A percentile compares a stretch with the other conserved stretches of the same genome.
These are phyloP conservation scores for Crotalus tigris DNA, from an alignment of 2,113 vertebrate genomes.

Conservation along the genomic window DNA sequence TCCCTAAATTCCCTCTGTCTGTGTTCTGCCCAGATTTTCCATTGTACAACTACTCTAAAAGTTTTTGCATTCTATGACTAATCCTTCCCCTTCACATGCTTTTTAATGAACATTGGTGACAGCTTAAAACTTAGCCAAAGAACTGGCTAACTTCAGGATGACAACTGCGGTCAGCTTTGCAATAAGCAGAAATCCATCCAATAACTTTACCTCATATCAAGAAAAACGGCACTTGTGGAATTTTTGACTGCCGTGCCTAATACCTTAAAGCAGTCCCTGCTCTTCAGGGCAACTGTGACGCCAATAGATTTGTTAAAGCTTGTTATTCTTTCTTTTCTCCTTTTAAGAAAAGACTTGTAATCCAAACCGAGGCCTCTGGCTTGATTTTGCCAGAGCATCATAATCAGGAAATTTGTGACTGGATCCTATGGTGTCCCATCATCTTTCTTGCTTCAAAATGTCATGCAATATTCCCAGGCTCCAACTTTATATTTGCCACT, in stretches of 20 bases:
- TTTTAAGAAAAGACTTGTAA: neutral
- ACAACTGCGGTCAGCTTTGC: too few relatives aligned
- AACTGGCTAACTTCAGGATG: neutral
- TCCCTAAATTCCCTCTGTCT: neutral
- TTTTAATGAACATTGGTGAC: neutral
- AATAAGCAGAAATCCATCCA: neutral
- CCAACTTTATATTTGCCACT: neutral
- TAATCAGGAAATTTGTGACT: neutral
- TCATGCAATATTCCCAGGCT: neutral
- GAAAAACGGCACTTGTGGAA: neutral
- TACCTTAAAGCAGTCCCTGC: neutral
- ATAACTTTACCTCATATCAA: neutral
- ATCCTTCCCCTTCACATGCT: neutral
- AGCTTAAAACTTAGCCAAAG: neutral
- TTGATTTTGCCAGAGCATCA: neutral
- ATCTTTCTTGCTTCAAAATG: neutral
- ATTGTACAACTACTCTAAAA: neutral
- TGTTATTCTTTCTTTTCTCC: too few relatives aligned
- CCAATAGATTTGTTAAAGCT: neutral
- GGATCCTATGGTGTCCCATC: neutral
- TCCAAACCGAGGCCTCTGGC: neutral
- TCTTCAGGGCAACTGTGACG: neutral
- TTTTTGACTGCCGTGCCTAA: neutral
- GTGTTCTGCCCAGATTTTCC: neutral
- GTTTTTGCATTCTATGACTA: neutral